Conservation (phyloP, 2,113 vertebrate species). For the Daubentonia madagascariensis region DNA sequence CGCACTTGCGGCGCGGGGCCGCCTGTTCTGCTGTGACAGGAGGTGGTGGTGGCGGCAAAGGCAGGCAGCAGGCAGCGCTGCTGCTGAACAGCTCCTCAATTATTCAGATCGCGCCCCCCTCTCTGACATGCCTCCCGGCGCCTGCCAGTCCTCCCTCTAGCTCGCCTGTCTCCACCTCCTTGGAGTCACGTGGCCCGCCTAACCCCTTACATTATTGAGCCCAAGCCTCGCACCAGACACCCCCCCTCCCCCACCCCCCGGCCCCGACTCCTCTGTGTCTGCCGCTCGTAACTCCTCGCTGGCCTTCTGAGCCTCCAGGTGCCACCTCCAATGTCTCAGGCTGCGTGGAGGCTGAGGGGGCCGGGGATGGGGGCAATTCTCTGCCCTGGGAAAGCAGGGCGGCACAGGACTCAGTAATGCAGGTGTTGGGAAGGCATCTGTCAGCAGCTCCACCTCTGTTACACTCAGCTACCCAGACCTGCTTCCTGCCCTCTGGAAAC, state of each 20-base stretch:
- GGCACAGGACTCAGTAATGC: background rate
- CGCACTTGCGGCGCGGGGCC: background rate
- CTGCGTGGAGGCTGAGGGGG: background rate
- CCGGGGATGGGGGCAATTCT: background rate
- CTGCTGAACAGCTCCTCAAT: slow-evolving; percentile 79
- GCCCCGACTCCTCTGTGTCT: background rate
- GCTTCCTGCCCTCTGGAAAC: background rate
- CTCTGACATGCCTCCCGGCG: background rate
- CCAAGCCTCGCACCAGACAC: background rate
- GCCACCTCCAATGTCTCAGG: background rate
- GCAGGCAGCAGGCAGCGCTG: slow-evolving; percentile 36
- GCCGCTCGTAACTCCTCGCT: background rate
- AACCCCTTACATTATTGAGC: slow-evolving; percentile 37
- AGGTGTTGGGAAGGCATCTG: background rate
- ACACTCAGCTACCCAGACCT: background rate
- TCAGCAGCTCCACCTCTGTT: background rate
- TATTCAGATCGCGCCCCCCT: slow-evolving; percentile 71
- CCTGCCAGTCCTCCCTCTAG: slow-evolving; percentile 29
- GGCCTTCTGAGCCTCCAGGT: background rate
- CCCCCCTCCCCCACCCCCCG: no score
- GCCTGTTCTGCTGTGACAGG: background rate
- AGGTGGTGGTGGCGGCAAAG: background rate
- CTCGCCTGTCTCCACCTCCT: slow-evolving; percentile 57
- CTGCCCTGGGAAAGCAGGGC: background rate
- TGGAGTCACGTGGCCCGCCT: slow-evolving; percentile 52